Base-by-base conservation (phyloP, 2,888 invertebrate genomes). In the Rutpela maculata region DNA sequence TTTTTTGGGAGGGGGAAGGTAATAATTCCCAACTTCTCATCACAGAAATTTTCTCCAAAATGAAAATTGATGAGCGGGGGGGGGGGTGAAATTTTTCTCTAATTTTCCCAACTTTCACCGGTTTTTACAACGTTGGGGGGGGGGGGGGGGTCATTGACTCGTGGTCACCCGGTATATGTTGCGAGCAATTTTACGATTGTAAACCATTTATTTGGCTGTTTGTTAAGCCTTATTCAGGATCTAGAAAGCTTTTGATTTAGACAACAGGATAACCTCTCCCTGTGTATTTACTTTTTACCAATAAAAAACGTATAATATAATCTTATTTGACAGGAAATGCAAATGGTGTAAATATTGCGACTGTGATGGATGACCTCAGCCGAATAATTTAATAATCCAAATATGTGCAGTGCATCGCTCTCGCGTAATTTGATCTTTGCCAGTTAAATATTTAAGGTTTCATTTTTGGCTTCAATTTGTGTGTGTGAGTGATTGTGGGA, bases 381-480 rank as follows among this genome's bases (percentile, higher is more conserved):
- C 12, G 50, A 50, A 50, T 50, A 50, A 50, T 50, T 50, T 50
- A 15, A 50, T 50, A 50, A 50, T 43, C 31, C 9, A 43, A 43
- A 43, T 43, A 43, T 50, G 50, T 50, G n/a, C 50, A 50, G 3
- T 1, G 50, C n/a, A n/a, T n/a, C n/a, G n/a, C n/a, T n/a, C n/a
- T n/a, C 50, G 15, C 2, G 50, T 50, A 50, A 50, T 50, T 50
- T n/a, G 50, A 50, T 50, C 50, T 50, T n/a, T 15, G 50, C 50
- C 50, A 50, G n/a, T 50, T 7, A 50, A 50, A 50, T 50, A 50
- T 50, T 50, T 50, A n/a, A 50, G 15, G 50, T 50, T 50, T 50
- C 50, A n/a, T 50, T 50, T 50, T 50, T 50, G 50, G n/a, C n/a
- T 50, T 50, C 50, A 50, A n/a, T 50, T 50, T 50, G n/a, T 50